Evolutionary conservation across 2,797 vertebrate species (phyloP).

Genomic region (Lutjanus campechanus): DNA sequence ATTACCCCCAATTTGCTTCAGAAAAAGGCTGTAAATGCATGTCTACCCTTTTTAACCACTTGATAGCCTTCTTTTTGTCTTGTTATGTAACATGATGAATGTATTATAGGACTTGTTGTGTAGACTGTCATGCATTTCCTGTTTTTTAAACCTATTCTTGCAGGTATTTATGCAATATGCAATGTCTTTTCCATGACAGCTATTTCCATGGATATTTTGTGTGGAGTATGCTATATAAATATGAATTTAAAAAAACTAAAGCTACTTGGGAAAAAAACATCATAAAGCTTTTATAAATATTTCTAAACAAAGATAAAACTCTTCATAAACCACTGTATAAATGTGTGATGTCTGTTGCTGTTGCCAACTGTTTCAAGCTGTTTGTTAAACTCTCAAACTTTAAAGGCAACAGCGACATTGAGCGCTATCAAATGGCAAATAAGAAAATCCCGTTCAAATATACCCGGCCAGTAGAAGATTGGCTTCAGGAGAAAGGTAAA

Average conservation of each 20-base stretch:
- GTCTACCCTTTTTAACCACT: conserved; percentile 41
- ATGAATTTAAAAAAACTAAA: conserved; percentile 71
- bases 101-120: conserved; percentile 15
- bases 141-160: conserved; percentile 49
- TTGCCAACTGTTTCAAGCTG: conserved; percentile 96
- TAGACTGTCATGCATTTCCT: conserved; percentile 53
- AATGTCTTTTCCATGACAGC: conserved; percentile 33
- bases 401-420: conserved; percentile 99
- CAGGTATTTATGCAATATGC: conserved; percentile 59
- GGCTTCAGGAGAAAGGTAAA: conserved; percentile 99
- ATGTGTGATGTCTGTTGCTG: conserved; percentile 89
- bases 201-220: conserved; percentile 37
- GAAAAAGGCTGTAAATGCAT: conserved; percentile 38
- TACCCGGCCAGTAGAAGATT: conserved; percentile 98
- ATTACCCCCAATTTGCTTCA: conserved; percentile 60
- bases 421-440: conserved; percentile 99
- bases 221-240: conserved; percentile 72
- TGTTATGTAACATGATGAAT: conserved; percentile 34
- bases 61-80: conserved; percentile 37
- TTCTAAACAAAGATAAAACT: conserved; percentile 85
- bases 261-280: conserved; percentile 57
- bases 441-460: conserved; percentile 99
- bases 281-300: conserved; percentile 83
- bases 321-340: conserved; percentile 86
- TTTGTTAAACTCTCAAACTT: conserved; percentile 96